Evolutionary conservation across 2,888 invertebrate genomes (phyloP), one percentile per base, ranked within the genome.

Genomic region (Thysanoteuthis rhombus): DNA sequence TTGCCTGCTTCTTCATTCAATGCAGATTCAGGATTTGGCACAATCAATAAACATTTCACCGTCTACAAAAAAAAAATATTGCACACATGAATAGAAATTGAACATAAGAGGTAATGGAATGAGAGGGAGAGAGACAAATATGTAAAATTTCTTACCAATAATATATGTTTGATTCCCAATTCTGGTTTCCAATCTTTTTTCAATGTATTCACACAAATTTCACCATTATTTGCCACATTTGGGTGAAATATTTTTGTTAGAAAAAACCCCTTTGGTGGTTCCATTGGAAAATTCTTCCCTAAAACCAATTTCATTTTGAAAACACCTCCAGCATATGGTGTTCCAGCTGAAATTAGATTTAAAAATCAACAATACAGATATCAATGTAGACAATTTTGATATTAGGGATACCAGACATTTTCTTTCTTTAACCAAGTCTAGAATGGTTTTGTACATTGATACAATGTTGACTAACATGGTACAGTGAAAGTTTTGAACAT

Each of bases 101-200:
- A 19, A 40, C 32, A 93, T 38, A 89, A 89, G 12, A 89, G 38
- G 12, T 58, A 28, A 47, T 38, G 10, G 4, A 39, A 32, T 12
- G 39, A 32, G 39, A 36, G 28, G 22, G 16, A 38, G 6, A 92
- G 32, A 92, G 10, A 42, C 12, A 40, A 52, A 93, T 28, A 40
- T 10, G 40, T 38, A 0, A 22, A 12, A 1, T n/a, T 58, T 97
- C 97, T 97, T 97, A 98, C 98, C 97, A 99, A 97, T 97, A 99
- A 97, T 97, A 99, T 98, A 97, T 99, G 99, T 98, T 98, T 98
- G 95, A 99, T 98, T 97, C 99, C 99, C 97, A 99, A 98, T 97
- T 99, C 99, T 94, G 99, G 98, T 97, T 98, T 98, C 99, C 99
- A 99, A 97, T 99, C 99, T 97, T 98, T 99, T 97, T 99, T 98